Evolutionary conservation across 2,888 invertebrate genomes (phyloP), one percentile per base, ranked within the genome.

Genomic region (Cabera pusaria): DNA sequence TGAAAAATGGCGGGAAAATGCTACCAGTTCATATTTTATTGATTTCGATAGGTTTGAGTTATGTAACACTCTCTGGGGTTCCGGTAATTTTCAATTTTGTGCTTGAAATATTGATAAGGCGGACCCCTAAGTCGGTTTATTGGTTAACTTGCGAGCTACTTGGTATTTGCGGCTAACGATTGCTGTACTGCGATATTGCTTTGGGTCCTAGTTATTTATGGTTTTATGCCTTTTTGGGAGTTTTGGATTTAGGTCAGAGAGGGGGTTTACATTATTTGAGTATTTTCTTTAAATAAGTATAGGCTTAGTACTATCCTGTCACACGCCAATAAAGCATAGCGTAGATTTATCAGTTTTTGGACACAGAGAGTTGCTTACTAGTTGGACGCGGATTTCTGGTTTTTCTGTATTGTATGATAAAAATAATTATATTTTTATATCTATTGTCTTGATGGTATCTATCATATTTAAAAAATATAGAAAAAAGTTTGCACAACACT

Each of bases 1-100:
- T 82, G 84, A 81, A 81, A 84, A 84, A 81, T 79, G 72, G 75
- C 79, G 76, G 81, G 77, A 81, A 84, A 83, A 76, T 69, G 75
- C 71, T 67, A 60, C 71, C 70, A 74, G 84, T 85, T 85, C 83
- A 86, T 87, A 84, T 86, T 87, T 86, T 85, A 87, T 85, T 82
- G 86, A 76, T 72, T 76, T 71, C 83, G 84, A 87, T 87, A 79
- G 83, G 67, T 84, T 82, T 82, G 85, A 86, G 81, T 84, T 82
- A 84, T 84, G 79, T 75, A 62, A 70, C 70, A 63, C 56, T 31
- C 56, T 31, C 53, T 64, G 72, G 76, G 69, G 72, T 62, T 64
- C 65, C 65, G 75, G 81, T 83, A 81, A 85, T 86, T 86, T 85
- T 85, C 85, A 86, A 85, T 87, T 82, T 77, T 82, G 83, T 82